Conservation (phyloP, 2,888 invertebrate species). For the Halocaridina rubra region DNA sequence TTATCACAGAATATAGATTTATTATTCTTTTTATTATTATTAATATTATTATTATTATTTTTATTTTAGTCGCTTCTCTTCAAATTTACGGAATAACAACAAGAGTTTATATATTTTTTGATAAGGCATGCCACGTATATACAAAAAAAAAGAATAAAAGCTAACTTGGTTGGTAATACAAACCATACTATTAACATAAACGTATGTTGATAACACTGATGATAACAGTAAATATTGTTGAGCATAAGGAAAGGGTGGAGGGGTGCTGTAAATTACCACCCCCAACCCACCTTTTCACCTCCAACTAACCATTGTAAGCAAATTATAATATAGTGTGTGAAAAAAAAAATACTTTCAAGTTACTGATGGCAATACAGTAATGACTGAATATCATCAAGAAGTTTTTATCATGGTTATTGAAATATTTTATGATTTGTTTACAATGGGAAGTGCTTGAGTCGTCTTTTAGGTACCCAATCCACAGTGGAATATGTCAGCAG, state of each 20-base stretch:
- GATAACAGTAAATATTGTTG: neutral
- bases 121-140: slow-evolving; percentile 37
- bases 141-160: too few relatives aligned
- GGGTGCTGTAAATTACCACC: slow-evolving; percentile 16
- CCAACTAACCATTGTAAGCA: slow-evolving; percentile 1
- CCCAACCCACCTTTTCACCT: neutral
- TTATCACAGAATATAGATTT: slow-evolving; percentile 25
- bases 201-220: slow-evolving; percentile 20
- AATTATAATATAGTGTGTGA: too few relatives aligned
- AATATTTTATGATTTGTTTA: neutral
- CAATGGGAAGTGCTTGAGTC: slow-evolving; percentile 9
- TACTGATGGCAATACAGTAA: neutral
- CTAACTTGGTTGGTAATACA: slow-evolving; percentile 47
- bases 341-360: too few relatives aligned
- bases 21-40: slow-evolving; percentile 24
- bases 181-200: too few relatives aligned
- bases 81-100: slow-evolving; percentile 46
- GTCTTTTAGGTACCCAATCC: slow-evolving; percentile 34
- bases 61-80: slow-evolving; percentile 35
- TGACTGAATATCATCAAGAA: neutral
- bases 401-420: neutral
- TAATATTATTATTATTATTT: neutral
- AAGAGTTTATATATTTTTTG: slow-evolving; percentile 53
- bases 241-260: neutral
- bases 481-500: slow-evolving; percentile 40